Conservation (phyloP, 2,113 vertebrate species). For the Tupaia tana region DNA sequence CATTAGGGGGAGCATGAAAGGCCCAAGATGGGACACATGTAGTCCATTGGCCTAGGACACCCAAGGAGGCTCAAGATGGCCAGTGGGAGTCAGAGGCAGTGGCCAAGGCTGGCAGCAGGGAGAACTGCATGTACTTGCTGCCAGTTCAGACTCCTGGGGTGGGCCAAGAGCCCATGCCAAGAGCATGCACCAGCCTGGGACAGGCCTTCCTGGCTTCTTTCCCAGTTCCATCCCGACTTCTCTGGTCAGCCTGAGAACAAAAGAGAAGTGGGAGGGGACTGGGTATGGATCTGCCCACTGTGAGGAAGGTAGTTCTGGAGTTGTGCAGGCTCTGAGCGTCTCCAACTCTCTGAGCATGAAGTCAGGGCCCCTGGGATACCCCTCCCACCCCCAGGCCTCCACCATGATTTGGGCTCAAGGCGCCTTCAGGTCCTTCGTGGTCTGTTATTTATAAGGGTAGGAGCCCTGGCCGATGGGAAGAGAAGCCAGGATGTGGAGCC, state of each 20-base stretch:
- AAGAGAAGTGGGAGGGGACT: neutral
- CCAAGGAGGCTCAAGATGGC: neutral
- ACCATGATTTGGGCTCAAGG: neutral
- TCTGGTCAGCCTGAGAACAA: neutral
- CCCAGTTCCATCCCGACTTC: neutral
- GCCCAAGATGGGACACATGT: too few species aligned
- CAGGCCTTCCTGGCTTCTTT: too few species aligned
- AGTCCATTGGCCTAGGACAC: neutral
- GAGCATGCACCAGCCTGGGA: too few species aligned
- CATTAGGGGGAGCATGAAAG: neutral
- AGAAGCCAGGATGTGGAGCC: neutral
- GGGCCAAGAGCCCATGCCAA: too few species aligned
- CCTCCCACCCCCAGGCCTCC: accelerated
- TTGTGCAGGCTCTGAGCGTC: neutral
- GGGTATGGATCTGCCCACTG: neutral
- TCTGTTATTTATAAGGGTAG: neutral
- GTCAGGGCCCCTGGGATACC: neutral
- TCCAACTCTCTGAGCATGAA: neutral
- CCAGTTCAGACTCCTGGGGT: neutral
- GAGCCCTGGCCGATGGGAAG: neutral
- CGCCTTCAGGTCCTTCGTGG: accelerated
- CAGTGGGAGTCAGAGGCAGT: neutral
- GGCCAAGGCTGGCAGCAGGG: neutral
- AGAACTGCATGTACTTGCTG: accelerated
- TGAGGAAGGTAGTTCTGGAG: neutral